Evolutionary conservation across 2,113 vertebrate genomes (phyloP), one percentile per base, ranked within the genome.

Genomic region (Carollia perspicillata): DNA sequence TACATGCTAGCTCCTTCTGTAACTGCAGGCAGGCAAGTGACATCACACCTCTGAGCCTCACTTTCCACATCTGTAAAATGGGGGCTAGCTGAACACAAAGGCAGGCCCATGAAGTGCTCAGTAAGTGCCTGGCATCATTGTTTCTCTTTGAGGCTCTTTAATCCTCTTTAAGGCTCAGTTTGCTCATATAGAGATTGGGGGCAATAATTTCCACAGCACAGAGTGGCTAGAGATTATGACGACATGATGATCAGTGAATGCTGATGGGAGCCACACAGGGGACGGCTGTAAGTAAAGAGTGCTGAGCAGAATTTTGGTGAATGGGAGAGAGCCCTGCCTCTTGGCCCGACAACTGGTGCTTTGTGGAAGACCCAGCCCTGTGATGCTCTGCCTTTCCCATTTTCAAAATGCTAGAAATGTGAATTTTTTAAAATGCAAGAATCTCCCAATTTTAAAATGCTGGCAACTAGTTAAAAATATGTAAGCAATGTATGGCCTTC

Each of bases 371-470:
- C 26, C 92, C 5, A 5, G 60, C 44, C 68, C 35, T 0, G 30
- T 2, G 44, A 60, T 33, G 60, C 81, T 79, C 68, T 17, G 44
- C 71, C 44, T 7, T n/a, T 91, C 80, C 90, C 60, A 49, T 79
- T 95, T 89, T 89, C 35, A 74, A 93, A 47, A 81, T 74, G 74
- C 77, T 91, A 72, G 47, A 88, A 58, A 42, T 53, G 53, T 42
- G 51, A 91, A 65, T 69, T 69, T 92, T 75, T 94, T 89, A 22
- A 53, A 89, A 91, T 49, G 63, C 33, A 85, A 78, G 85, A 49
- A 18, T 28, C n/a, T 93, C 40, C 47, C 79, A 9, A 49, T 90
- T 90, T 92, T 42, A 80, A 96, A 96, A 84, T 40, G 40, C 14
- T 84, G 33, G 44, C 37, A 68, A 90, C 18, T 35, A 49, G 58